Conservation (phyloP, 2,888 invertebrate species). For the Punctoribates punctum region DNA sequence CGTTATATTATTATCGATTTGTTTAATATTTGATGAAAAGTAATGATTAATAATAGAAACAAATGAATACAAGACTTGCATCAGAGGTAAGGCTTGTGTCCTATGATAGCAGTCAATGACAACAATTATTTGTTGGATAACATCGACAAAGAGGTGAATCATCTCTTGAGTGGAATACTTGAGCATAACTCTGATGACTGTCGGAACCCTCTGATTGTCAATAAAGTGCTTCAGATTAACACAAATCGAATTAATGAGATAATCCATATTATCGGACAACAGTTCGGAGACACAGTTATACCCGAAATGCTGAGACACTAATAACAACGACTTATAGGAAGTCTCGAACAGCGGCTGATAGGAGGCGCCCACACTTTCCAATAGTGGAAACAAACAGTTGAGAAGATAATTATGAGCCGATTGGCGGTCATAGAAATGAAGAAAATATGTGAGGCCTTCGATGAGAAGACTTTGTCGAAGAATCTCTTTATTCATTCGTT, state of each 20-base stretch:
- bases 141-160: not conserved
- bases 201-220: constrained; percentile 20
- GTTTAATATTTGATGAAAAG: not conserved
- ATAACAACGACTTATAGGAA: not conserved
- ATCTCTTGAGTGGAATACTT: constrained; percentile 16
- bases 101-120: constrained; percentile 20
- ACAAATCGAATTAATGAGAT: constrained; percentile 33
- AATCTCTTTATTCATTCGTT: constrained; percentile 30
- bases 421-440: not conserved
- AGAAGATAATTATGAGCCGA: constrained; percentile 15
- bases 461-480: constrained; percentile 20
- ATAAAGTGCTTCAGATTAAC: constrained; percentile 34
- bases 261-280: constrained; percentile 35
- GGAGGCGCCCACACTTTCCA: not conserved
- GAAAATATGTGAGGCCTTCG: constrained; percentile 18
- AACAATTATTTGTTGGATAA: constrained; percentile 17
- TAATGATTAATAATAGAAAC: not conserved
- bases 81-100: constrained; percentile 10
- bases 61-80: constrained; percentile 36
- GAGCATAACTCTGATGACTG: constrained; percentile 34
- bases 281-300: constrained; percentile 31
- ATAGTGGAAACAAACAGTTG: constrained; percentile 17
- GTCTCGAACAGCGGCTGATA: not conserved
- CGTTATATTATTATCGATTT: not conserved
- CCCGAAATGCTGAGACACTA: not conserved